These are phyloP conservation scores for Ceratoteleas bidentatus DNA, from an alignment of 1,140 invertebrate genomes.

Conservation along the genomic window DNA sequence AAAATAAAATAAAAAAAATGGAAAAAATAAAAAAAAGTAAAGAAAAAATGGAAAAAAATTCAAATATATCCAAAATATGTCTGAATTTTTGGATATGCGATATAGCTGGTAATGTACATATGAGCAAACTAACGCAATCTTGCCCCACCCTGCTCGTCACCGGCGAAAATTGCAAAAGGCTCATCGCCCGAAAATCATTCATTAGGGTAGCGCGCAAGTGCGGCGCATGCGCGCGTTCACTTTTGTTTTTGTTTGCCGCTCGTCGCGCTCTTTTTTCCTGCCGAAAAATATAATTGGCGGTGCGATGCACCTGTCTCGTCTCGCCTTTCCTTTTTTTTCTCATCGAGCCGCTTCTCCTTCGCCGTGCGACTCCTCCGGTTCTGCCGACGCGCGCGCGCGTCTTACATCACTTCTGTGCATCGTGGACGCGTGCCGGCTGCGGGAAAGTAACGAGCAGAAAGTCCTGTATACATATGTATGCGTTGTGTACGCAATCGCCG, in stretches of 20 bases:
- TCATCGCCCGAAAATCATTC: neutral
- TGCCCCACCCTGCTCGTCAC: too few species aligned
- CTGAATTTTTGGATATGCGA: too few species aligned
- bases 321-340: constrained; percentile 37
- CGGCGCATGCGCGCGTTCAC: constrained; percentile 27
- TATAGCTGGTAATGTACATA: too few species aligned
- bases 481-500: constrained; percentile 43
- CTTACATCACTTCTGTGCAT: constrained; percentile 71
- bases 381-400: constrained; percentile 42
- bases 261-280: constrained; percentile 76
- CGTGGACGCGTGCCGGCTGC: constrained; percentile 72
- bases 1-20: too few species aligned
- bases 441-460: constrained; percentile 65
- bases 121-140: too few species aligned
- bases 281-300: constrained; percentile 82
- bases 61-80: too few species aligned
- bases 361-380: constrained; percentile 49
- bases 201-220: constrained; percentile 16
- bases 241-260: constrained; percentile 72
- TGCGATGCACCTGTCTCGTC: constrained; percentile 80
- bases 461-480: constrained; percentile 59
- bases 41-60: too few species aligned
- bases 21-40: too few species aligned
- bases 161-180: too few species aligned
- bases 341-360: constrained; percentile 36